phyloP scores from a whole-genome alignment of 2,113 vertebrate species.

The Seriola quinqueradiata region DNA sequence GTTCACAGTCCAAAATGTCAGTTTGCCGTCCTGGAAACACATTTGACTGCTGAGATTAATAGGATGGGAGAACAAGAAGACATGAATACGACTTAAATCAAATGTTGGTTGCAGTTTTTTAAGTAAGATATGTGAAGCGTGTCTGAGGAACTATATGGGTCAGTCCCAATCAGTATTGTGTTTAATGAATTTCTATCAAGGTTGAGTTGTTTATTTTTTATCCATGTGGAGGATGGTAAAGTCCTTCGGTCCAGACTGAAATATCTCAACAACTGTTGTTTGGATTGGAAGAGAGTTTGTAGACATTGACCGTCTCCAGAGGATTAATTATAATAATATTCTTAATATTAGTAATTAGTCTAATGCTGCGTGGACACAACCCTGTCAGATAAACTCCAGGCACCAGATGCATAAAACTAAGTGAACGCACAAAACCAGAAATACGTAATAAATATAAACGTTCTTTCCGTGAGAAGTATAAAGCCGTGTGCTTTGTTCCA shows the following conservation, averaged over 20 bases:
- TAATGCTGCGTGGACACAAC: no score
- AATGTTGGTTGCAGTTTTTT: background rate
- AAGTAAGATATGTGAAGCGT: background rate
- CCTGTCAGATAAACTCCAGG: no score
- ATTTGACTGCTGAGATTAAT: conserved; percentile 20
- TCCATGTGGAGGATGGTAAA: background rate
- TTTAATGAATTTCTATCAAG: background rate
- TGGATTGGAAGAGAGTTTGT: background rate
- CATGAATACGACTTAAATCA: conserved; percentile 2
- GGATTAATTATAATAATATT: background rate
- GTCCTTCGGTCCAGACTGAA: background rate
- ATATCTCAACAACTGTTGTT: background rate
- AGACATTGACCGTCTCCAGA: background rate
- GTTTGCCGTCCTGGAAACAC: conserved; percentile 14
- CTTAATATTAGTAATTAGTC: background rate
- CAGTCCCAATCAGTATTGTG: background rate
- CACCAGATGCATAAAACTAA: no score
- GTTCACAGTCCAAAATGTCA: conserved; percentile 52
- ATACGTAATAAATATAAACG: no score
- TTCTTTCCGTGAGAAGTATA: no score
- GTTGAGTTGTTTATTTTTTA: background rate
- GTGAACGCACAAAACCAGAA: no score
- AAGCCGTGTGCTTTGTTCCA: no score
- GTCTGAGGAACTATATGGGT: background rate
- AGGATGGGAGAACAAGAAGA: background rate